A percentile compares a stretch with the other conserved stretches of the same genome.
Evolutionary conservation across 2,113 vertebrate genomes (phyloP).

Genomic region (Psilopogon haemacephalus): DNA sequence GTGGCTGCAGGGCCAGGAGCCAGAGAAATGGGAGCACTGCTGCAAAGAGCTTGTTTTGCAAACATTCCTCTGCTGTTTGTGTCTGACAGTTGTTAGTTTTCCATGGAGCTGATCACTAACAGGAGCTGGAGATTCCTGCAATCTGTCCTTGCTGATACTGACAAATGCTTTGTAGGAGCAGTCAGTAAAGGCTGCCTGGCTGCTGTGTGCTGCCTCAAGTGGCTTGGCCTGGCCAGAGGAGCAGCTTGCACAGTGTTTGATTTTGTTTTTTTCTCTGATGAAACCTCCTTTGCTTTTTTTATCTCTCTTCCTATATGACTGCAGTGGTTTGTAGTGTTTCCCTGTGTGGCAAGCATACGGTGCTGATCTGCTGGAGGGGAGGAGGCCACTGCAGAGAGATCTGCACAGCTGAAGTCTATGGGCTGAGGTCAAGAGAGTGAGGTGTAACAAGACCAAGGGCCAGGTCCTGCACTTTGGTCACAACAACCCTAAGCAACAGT

Average conservation of each 20-base stretch:
- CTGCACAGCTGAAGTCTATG: no score
- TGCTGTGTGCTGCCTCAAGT: constrained; percentile 31
- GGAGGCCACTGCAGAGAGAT: no score
- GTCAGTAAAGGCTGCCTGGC: constrained; percentile 6
- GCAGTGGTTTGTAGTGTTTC: neutral
- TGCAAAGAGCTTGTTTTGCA: constrained; percentile 46
- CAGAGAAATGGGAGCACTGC: neutral
- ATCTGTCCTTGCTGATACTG: constrained; percentile 59
- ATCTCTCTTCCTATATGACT: neutral
- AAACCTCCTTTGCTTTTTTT: neutral
- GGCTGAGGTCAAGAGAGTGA: no score
- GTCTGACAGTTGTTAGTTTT: constrained; percentile 61
- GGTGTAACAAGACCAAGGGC: no score
- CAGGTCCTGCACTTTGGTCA: no score
- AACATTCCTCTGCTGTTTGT: constrained; percentile 25
- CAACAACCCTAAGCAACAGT: no score
- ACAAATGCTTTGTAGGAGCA: constrained; percentile 51
- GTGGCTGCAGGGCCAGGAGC: constrained; percentile 32
- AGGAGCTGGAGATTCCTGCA: constrained; percentile 17
- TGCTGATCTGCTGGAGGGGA: no score
- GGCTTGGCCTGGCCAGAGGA: constrained; percentile 33
- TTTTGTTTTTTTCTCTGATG: neutral
- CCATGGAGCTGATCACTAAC: constrained; percentile 41
- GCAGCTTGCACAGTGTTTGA: constrained; percentile 13
- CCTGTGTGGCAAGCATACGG: neutral